Evolutionary conservation across 37 sponge, comb jelly and placozoan species (phyloP).

Genomic region (Agelas oroides): DNA sequence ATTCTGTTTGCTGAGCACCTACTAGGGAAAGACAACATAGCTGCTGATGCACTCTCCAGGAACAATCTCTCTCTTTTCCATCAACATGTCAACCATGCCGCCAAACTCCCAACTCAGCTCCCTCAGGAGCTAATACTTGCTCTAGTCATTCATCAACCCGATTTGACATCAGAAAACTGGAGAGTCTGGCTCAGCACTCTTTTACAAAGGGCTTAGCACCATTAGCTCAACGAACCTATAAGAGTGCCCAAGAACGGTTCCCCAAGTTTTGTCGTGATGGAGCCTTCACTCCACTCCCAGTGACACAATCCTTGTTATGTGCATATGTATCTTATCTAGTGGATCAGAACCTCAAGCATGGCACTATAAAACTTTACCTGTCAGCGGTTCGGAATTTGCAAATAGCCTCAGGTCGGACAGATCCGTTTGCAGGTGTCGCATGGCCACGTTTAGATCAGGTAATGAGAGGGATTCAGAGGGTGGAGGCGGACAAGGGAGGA

Average conservation of each 20-base stretch:
- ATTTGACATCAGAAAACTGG: slow-evolving; percentile 47
- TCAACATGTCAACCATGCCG: neutral
- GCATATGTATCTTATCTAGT: slow-evolving; percentile 37
- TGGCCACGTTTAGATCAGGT: neutral
- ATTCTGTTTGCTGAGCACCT: slow-evolving; percentile 37
- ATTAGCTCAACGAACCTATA: neutral
- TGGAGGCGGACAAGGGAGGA: neutral
- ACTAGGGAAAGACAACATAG: slow-evolving; percentile 35
- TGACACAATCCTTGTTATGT: slow-evolving; percentile 3
- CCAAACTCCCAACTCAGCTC: neutral
- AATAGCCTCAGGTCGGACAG: neutral
- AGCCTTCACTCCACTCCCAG: neutral
- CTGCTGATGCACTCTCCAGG: slow-evolving; percentile 43
- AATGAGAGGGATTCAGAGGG: neutral
- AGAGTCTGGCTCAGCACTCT: slow-evolving; percentile 1
- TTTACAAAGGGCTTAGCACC: slow-evolving; percentile 37
- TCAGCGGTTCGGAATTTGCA: neutral
- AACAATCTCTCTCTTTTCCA: slow-evolving; percentile 24
- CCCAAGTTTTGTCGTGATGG: neutral
- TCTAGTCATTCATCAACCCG: slow-evolving; percentile 8
- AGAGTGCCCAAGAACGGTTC: neutral
- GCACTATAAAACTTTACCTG: slow-evolving; percentile 46
- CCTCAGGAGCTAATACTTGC: neutral
- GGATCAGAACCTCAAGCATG: slow-evolving; percentile 1
- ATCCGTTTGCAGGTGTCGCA: neutral